A percentile compares a stretch with the other conserved stretches of the same genome.
Conservation (phyloP, 2,797 vertebrate genomes). For the Silurus aristotelis region DNA sequence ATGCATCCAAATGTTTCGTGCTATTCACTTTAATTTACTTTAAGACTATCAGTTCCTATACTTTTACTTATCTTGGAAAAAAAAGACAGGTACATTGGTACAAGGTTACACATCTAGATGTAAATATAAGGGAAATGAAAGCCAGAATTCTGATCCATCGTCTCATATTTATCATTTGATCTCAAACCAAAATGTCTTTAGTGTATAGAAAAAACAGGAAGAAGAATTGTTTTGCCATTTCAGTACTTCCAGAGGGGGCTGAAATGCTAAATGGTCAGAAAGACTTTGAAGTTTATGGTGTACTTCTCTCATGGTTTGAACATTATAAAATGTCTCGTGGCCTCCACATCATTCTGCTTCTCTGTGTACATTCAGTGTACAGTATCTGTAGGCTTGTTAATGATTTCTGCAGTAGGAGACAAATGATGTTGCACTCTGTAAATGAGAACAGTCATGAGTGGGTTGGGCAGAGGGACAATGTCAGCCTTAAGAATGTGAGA, state of each 20-base stretch:
- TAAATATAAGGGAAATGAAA: background rate
- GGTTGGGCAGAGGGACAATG: slow-evolving; percentile 48
- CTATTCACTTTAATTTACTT: background rate
- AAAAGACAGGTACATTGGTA: too few species aligned
- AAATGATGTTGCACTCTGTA: slow-evolving; percentile 30
- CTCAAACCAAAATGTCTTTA: background rate
- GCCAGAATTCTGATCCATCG: background rate
- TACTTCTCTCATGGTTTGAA: slow-evolving; percentile 1
- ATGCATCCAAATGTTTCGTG: background rate
- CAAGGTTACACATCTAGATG: too few species aligned
- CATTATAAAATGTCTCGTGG: background rate
- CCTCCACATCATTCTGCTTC: background rate
- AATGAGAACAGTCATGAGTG: slow-evolving; percentile 31
- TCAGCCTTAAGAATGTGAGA: slow-evolving; percentile 46
- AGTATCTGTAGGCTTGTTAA: background rate
- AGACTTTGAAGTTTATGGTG: background rate
- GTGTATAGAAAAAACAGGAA: background rate
- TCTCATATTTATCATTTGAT: background rate
- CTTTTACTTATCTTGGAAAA: background rate
- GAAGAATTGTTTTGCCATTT: background rate
- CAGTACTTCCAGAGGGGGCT: background rate
- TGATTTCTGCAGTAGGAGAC: slow-evolving; percentile 34
- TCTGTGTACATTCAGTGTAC: background rate
- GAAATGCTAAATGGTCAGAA: background rate
- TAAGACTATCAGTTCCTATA: background rate